Conservation (phyloP, 2,797 vertebrate genomes). For the Thaleichthys pacificus region DNA sequence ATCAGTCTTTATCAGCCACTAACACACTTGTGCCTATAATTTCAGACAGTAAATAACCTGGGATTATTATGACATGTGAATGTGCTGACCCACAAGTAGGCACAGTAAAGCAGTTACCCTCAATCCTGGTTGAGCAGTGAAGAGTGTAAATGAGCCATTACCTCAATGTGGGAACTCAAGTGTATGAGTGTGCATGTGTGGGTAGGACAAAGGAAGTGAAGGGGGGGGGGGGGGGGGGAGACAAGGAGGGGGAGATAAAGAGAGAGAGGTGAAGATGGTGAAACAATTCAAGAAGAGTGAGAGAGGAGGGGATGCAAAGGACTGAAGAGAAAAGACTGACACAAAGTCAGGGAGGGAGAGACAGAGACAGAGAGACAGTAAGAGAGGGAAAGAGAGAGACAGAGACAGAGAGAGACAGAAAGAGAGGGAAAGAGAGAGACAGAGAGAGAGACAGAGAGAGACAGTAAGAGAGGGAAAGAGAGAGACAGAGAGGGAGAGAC, state of each 20-base stretch:
- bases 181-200: constrained; percentile 6
- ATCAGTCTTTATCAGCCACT: too few relatives aligned
- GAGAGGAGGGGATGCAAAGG: neutral
- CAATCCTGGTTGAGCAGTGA: constrained; percentile 51
- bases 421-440: neutral
- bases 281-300: neutral
- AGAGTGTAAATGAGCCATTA: constrained; percentile 15
- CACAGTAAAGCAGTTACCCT: constrained; percentile 41
- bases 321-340: neutral
- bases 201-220: constrained; percentile 1
- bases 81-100: constrained; percentile 38
- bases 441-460: constrained; percentile 2
- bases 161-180: neutral
- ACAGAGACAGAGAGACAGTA: neutral
- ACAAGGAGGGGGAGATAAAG: neutral
- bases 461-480: neutral
- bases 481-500: neutral
- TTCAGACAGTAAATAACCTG: neutral
- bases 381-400: neutral
- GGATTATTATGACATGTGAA: constrained; percentile 50
- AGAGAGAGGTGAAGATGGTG: neutral
- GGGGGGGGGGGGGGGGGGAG: neutral
- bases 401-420: constrained; percentile 11
- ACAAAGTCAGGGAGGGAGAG: neutral
- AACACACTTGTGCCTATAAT: neutral